Conservation (phyloP, 2,888 invertebrate genomes). For the Hedya salicella region DNA sequence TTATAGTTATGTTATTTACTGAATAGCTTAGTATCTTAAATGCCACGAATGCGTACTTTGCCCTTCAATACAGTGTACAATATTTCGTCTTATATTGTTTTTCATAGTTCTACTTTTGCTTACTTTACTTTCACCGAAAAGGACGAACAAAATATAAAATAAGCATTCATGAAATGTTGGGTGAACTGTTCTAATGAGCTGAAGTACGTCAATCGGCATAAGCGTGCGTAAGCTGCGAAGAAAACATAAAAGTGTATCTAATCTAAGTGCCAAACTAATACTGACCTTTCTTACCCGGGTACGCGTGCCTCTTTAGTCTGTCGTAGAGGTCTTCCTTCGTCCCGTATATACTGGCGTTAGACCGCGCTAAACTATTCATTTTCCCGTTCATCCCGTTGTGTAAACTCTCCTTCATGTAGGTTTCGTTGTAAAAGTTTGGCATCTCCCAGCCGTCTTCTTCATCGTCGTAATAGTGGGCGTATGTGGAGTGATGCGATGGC, state of each 20-base stretch:
- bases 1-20: conserved; percentile 1
- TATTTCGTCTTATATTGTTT: not conserved
- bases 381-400: conserved; percentile 94
- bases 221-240: conserved; percentile 58
- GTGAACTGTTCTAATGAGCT: not conserved
- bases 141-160: no score
- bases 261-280: conserved; percentile 74
- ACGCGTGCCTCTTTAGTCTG: conserved; percentile 97
- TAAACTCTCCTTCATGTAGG: conserved; percentile 97
- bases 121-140: no score
- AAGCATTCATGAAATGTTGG: not conserved
- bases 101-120: no score
- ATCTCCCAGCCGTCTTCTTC: conserved; percentile 99
- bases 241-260: conserved; percentile 65
- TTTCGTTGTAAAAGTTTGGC: conserved; percentile 98
- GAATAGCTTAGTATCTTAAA: conserved; percentile 11
- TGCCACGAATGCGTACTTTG: conserved; percentile 9
- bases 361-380: conserved; percentile 96
- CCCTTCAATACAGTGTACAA: not conserved
- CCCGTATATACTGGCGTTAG: conserved; percentile 97
- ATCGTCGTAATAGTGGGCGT: conserved; percentile 97
- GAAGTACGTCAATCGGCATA: conserved; percentile 6
- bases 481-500: conserved; percentile 97
- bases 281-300: conserved; percentile 96
- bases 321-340: conserved; percentile 98